Evolutionary conservation across 2,113 vertebrate species (phyloP), one percentile per base, ranked within the genome.

Genomic region (Ceratotherium simum): DNA sequence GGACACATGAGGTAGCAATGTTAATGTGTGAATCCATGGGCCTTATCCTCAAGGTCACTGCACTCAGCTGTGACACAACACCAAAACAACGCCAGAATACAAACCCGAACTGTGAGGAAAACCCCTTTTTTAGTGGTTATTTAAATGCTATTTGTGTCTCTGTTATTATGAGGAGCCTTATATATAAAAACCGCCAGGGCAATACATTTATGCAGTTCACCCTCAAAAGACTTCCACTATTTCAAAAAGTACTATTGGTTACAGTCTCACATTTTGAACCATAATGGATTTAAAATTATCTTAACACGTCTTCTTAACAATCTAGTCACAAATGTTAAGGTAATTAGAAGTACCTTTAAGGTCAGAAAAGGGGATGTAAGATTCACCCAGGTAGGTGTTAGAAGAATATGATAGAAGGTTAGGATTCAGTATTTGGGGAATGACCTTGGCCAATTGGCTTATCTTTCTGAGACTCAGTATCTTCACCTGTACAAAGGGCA

Each of bases 271-370:
- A 86, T 65, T 91, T 75, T 64, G 54, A 96, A 62, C 8, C 23
- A 33, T 21, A 54, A 73, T 29, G 27, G 33, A 95, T 54, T 95
- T 70, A 33, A 60, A 93, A 86, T 60, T 8, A 82, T 56, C 56
- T 69, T 62, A 60, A 92, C 56, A 39, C 31, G 73, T 20, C 46
- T 93, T 80, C 29, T 17, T 95, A 90, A 60, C 9, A 39, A 60
- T 62, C 56, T 42, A 67, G 25, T 70, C 48, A 51, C 13, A 76
- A 56, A 72, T 20, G 4, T 56, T 23, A 33, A 92, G 14, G 8
- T 36, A 76, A 96, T 88, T n/a, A 81, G 56, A 95, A 95, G 12
- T n/a, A 56, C 6, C 12, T 82, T 31, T 60, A 46, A 93, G 48
- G 70, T 90, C 29, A 96, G 4, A 54, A 70, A 65, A 93, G 6